Percentiles rank a stretch among this genome's conserved stretches.
These are phyloP conservation scores for Carassius carassius DNA, from an alignment of 2,113 vertebrate species.

Conservation along the genomic window DNA sequence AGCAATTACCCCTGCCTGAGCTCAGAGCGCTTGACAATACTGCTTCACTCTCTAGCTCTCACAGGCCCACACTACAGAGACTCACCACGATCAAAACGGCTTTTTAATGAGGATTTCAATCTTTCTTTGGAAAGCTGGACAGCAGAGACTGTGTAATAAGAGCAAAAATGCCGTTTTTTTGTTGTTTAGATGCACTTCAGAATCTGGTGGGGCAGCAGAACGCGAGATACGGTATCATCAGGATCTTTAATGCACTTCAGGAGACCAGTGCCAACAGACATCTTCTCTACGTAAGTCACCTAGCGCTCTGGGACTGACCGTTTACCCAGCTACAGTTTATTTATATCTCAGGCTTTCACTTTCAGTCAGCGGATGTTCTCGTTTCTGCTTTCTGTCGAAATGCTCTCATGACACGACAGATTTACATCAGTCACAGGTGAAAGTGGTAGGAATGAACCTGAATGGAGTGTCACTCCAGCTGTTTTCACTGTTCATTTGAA, in stretches of 20 bases:
- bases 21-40: neutral
- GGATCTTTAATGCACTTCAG: slow-evolving; percentile 95
- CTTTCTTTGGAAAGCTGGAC: neutral
- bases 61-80: neutral
- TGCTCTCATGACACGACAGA: neutral
- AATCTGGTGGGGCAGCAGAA: slow-evolving; percentile 98
- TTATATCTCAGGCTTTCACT: neutral
- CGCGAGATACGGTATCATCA: slow-evolving; percentile 92
- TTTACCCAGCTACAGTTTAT: neutral
- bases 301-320: neutral
- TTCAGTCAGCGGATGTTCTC: neutral
- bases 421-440: neutral
- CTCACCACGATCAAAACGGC: neutral
- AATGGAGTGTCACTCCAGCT: neutral
- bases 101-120: neutral
- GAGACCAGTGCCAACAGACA: slow-evolving; percentile 96
- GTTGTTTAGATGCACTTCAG: slow-evolving; percentile 84
- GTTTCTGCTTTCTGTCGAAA: neutral
- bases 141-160: neutral
- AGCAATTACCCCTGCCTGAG: neutral
- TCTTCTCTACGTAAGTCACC: slow-evolving; percentile 90
- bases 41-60: neutral
- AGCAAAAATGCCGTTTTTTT: neutral
- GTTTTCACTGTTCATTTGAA: too few relatives aligned
- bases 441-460: neutral